Conservation (phyloP, 2,113 vertebrate species). For the Crotophaga sulcirostris region DNA sequence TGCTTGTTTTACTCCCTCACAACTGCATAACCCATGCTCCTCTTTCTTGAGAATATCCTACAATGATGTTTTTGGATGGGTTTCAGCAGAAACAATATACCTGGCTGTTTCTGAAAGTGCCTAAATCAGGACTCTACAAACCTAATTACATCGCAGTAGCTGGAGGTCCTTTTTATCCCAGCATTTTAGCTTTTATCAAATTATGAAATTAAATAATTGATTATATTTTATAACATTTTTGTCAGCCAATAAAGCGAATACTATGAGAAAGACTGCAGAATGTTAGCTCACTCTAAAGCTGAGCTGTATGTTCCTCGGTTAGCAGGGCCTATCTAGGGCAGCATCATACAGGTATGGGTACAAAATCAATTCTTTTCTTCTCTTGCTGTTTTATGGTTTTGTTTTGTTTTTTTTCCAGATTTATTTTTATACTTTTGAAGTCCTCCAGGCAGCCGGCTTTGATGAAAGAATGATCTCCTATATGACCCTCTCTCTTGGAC, state of each 20-base stretch:
- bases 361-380: neutral
- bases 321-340: neutral
- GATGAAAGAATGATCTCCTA: constrained; percentile 70
- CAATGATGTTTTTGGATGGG: neutral
- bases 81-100: neutral
- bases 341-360: neutral
- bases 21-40: neutral
- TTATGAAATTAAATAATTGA: neutral
- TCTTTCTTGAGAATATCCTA: neutral
- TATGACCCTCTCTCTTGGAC: constrained; percentile 75
- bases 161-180: neutral
- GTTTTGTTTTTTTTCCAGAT: constrained; percentile 67
- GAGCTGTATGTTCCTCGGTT: neutral
- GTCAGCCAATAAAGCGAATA: neutral
- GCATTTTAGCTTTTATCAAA: neutral
- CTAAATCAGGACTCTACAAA: neutral
- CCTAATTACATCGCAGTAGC: neutral
- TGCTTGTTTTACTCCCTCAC: neutral
- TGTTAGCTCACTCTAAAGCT: neutral
- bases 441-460: constrained; percentile 81
- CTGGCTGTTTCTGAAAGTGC: neutral
- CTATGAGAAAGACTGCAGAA: neutral
- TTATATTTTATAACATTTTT: neutral
- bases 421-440: constrained; percentile 86
- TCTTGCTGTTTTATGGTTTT: neutral